A percentile compares a stretch with the other conserved stretches of the same genome.
Evolutionary conservation across 1,140 invertebrate genomes (phyloP).

Genomic region (Ceratina japonica): DNA sequence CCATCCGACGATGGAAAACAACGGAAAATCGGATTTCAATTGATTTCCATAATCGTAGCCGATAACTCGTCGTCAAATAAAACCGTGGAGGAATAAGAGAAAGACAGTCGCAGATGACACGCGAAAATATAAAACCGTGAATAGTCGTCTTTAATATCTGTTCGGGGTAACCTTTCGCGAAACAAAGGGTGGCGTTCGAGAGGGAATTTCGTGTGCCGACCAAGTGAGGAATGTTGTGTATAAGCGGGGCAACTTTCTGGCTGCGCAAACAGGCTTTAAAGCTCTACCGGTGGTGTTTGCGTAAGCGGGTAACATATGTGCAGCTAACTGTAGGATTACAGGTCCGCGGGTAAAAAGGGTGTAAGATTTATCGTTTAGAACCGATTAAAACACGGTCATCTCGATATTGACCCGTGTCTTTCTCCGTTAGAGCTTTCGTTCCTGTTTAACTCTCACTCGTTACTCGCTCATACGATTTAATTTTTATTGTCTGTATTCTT

Average conservation of each 20-base stretch:
- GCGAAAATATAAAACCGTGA: not conserved
- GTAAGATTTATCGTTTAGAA: slow-evolving; percentile 43
- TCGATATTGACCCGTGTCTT: not conserved
- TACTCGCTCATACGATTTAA: too few species aligned
- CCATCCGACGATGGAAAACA: not conserved
- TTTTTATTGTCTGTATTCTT: too few species aligned
- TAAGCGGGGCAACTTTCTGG: slow-evolving; percentile 9
- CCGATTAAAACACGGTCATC: slow-evolving; percentile 35
- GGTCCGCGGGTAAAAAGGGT: slow-evolving; percentile 34
- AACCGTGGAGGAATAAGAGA: not conserved
- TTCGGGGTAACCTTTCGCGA: not conserved
- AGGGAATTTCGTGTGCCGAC: not conserved
- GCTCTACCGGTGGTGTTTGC: slow-evolving; percentile 29
- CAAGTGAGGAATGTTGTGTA: slow-evolving; percentile 13
- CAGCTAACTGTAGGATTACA: slow-evolving; percentile 51
- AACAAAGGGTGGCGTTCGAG: not conserved
- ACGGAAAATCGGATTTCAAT: not conserved
- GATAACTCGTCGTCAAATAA: not conserved
- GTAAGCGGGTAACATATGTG: slow-evolving; percentile 46
- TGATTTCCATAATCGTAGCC: not conserved
- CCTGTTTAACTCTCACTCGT: not conserved
- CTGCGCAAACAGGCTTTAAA: slow-evolving; percentile 39
- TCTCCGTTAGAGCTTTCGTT: slow-evolving; percentile 3
- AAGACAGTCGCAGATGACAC: not conserved
- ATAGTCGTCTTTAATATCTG: not conserved